These are phyloP conservation scores for Schlechtendalia chinensis DNA, from an alignment of 1,140 invertebrate genomes.

Conservation along the genomic window DNA sequence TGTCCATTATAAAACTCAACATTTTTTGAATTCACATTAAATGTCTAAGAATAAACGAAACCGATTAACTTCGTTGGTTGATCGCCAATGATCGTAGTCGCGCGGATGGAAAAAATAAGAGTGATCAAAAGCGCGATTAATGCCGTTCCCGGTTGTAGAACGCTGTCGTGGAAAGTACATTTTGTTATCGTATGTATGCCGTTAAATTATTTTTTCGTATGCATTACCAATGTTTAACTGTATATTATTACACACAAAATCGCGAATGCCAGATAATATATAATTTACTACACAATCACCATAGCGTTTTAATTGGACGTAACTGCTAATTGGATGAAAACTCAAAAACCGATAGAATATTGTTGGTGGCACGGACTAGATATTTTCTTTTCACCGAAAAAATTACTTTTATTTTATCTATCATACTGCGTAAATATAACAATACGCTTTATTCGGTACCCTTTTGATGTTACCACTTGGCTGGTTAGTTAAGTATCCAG, in stretches of 20 bases:
- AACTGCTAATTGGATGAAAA: too few relatives aligned
- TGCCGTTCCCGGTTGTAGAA: not conserved
- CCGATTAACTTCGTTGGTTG: not conserved
- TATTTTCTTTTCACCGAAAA: too few relatives aligned
- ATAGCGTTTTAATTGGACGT: too few relatives aligned
- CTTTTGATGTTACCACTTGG: too few relatives aligned
- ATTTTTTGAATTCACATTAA: not conserved
- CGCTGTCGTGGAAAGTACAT: too few relatives aligned
- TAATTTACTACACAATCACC: not conserved
- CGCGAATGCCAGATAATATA: not conserved
- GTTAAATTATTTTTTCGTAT: not conserved
- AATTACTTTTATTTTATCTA: too few relatives aligned
- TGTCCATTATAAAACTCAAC: not conserved
- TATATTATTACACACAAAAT: not conserved
- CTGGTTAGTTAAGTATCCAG: too few relatives aligned
- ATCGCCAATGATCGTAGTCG: too few relatives aligned
- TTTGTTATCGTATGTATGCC: not conserved
- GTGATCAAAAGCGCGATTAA: not conserved
- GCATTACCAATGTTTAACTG: not conserved
- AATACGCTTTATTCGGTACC: too few relatives aligned
- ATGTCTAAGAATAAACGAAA: not conserved
- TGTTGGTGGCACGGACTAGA: too few relatives aligned
- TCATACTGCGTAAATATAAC: too few relatives aligned
- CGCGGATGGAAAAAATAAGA: not conserved
- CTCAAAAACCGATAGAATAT: too few relatives aligned